Base-by-base conservation (phyloP, 2,888 invertebrate genomes). In the Iphiclides podalirius region DNA sequence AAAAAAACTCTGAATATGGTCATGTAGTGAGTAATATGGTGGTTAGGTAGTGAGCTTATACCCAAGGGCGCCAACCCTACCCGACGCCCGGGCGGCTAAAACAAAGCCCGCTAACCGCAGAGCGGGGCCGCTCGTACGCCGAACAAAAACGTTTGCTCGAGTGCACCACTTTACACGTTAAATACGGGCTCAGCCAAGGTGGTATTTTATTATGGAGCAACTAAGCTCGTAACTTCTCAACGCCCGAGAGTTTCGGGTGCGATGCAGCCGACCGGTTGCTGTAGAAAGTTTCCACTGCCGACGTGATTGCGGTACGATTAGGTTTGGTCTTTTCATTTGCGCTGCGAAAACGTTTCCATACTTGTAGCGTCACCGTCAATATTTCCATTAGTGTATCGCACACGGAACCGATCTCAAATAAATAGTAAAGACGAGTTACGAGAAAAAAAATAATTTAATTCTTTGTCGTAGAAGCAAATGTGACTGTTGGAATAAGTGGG, bases 141-240 rank as follows among this genome's bases (percentile, higher is more conserved):
- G 15, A 26, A 36, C 33, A 20, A 39, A 33, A 46, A 46, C 33
- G 39, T 46, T 46, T 39, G 14, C 14, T 37, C 36, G 42, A 42
- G 47, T 42, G 36, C 42, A 42, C 47, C 42, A 42, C 41, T 48
- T 33, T 37, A 37, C 36, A 36, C 31, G 40, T 48, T 48, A 37
- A 48, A 37, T 37, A 31, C 42, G 31, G 6, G 13, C 11, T 3
- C 11, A 17, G 28, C 13, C 4, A 8, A 23, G 23, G 13, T 2
- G 28, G 31, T 15, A 31, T 41, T 31, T n/a, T 31, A 11, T 40
- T 40, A 40, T 4, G 20, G 20, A 6, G 20, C n/a, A n/a, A n/a
- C n/a, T n/a, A n/a, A n/a, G n/a, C n/a, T 3, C 13, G 23, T 3
- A 23, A 31, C 28, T 16, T 15, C 6, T 3, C 1, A 4, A 7